phyloP scores from a whole-genome alignment of 2,888 invertebrate genomes.

The Osedax fenrisi region DNA sequence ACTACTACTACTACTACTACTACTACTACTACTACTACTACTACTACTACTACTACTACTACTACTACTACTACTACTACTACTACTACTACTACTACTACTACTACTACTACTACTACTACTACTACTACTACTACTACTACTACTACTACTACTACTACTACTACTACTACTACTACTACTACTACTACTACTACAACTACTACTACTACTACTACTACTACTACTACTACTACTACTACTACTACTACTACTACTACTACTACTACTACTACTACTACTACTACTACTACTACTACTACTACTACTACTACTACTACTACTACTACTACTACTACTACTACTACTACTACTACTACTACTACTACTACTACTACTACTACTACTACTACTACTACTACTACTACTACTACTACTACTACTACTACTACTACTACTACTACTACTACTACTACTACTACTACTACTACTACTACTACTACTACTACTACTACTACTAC shows the following conservation, averaged over 20 bases:
- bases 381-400: constrained; percentile 3
- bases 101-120: constrained; percentile 1
- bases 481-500: too few relatives aligned
- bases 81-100: not conserved
- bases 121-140: constrained; percentile 1
- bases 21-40: constrained; percentile 13
- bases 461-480: too few relatives aligned
- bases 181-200: not conserved
- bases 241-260: constrained; percentile 3
- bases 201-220: not conserved
- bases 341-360: constrained; percentile 4
- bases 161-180: not conserved
- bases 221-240: constrained; percentile 4
- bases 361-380: not conserved
- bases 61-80: constrained; percentile 13
- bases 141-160: constrained; percentile 3
- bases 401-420: not conserved
- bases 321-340: constrained; percentile 6
- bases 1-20: not conserved
- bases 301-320: constrained; percentile 13
- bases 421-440: not conserved
- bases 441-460: too few relatives aligned
- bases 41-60: constrained; percentile 11
- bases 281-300: not conserved
- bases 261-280: not conserved